These are phyloP conservation scores for Salarias fasciatus DNA, from an alignment of 2,797 vertebrate genomes.

Conservation along the genomic window DNA sequence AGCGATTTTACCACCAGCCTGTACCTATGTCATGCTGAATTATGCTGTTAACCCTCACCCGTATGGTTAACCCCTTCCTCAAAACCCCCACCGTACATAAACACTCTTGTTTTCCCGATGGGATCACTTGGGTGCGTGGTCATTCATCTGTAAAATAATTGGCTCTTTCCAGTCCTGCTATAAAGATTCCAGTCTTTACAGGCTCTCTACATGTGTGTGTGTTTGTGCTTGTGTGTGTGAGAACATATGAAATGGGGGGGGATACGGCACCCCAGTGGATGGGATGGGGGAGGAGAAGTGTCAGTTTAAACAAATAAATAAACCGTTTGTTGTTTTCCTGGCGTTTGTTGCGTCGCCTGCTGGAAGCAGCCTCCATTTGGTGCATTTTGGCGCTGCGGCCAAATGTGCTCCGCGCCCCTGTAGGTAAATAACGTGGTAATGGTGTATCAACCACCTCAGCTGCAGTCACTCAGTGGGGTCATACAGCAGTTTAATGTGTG, in stretches of 20 bases:
- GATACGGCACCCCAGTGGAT: conserved; percentile 44
- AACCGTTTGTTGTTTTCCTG: conserved; percentile 65
- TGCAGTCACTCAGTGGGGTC: conserved; percentile 14
- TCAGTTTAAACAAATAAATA: conserved; percentile 61
- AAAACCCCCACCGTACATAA: conserved; percentile 6
- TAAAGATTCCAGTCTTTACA: conserved; percentile 25
- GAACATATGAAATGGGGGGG: conserved; percentile 53
- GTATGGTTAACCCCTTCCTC: not conserved
- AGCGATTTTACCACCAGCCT: not conserved
- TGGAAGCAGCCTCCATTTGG: conserved; percentile 64
- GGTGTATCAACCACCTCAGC: conserved; percentile 40
- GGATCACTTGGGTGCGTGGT: conserved; percentile 36
- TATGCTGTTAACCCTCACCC: too few species aligned
- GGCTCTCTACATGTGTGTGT: not conserved
- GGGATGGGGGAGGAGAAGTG: conserved; percentile 29
- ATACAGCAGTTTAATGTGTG: conserved; percentile 17
- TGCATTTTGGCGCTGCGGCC: conserved; percentile 42
- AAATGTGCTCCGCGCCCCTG: conserved; percentile 60
- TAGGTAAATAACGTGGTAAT: conserved; percentile 41
- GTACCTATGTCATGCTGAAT: too few species aligned
- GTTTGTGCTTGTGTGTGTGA: conserved; percentile 44
- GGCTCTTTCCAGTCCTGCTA: conserved; percentile 21
- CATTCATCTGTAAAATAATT: conserved; percentile 40
- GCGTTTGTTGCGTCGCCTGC: conserved; percentile 33
- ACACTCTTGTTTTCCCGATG: conserved; percentile 26